A percentile compares a stretch with the other conserved stretches of the same genome.
Conservation (phyloP, 1,140 invertebrate genomes). For the Drosophila cardini region DNA sequence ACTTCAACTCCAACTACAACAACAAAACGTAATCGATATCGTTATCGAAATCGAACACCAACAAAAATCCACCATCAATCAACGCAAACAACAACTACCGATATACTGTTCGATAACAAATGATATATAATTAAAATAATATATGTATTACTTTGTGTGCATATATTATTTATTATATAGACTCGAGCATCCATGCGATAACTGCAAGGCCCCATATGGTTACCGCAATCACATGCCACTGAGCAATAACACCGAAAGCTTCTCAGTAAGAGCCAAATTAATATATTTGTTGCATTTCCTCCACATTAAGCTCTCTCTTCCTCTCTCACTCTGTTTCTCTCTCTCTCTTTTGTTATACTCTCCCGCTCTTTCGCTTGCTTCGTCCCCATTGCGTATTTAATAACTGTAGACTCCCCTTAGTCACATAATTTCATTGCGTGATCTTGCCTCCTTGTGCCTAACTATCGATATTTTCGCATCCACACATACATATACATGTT, state of each 20-base stretch:
- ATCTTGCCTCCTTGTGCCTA: constrained; percentile 19
- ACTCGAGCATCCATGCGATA: constrained; percentile 85
- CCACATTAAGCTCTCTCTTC: not conserved
- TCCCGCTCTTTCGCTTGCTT: not conserved
- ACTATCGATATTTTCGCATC: constrained; percentile 15
- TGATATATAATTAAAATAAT: constrained; percentile 21
- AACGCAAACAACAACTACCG: constrained; percentile 38
- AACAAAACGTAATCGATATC: constrained; percentile 17
- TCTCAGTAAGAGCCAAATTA: constrained; percentile 85
- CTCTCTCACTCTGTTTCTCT: not conserved
- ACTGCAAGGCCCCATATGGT: constrained; percentile 87
- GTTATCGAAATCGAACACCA: constrained; percentile 20
- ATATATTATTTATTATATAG: constrained; percentile 45
- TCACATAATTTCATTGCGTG: constrained; percentile 2
- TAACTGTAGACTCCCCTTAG: not conserved
- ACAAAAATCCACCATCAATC: constrained; percentile 44
- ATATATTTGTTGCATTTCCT: constrained; percentile 29
- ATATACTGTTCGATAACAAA: constrained; percentile 36
- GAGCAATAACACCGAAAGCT: constrained; percentile 85
- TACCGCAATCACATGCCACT: constrained; percentile 88
- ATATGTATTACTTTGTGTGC: not conserved
- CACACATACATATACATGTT: constrained; percentile 12
- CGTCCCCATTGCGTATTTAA: too few species aligned
- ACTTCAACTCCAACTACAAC: constrained; percentile 39
- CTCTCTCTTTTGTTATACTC: not conserved